phyloP scores from a whole-genome alignment of 2,113 vertebrate species.

The Polypterus senegalus region DNA sequence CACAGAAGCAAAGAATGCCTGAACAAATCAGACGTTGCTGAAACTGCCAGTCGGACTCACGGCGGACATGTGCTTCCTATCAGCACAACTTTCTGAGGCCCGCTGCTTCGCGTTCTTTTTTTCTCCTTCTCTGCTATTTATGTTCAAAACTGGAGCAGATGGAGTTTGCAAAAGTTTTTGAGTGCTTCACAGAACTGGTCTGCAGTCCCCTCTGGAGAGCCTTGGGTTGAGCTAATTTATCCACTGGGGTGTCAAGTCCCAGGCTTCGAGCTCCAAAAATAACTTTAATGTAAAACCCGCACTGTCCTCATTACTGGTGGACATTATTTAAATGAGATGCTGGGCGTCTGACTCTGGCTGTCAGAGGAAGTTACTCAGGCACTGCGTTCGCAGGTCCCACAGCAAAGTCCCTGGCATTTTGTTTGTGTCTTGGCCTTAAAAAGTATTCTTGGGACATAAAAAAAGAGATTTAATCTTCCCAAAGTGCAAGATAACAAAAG shows the following conservation, averaged over 20 bases:
- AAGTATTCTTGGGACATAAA: too few relatives aligned
- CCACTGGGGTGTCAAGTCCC: neutral
- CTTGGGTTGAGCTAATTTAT: conserved; percentile 1
- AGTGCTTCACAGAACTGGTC: neutral
- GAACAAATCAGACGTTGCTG: neutral
- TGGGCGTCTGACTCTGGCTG: too few relatives aligned
- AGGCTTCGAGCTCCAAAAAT: too few relatives aligned
- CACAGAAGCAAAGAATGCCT: neutral
- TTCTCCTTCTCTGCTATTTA: neutral
- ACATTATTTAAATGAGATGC: too few relatives aligned
- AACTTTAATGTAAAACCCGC: too few relatives aligned
- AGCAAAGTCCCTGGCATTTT: too few relatives aligned
- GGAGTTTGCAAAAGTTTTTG: neutral
- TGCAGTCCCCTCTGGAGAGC: neutral
- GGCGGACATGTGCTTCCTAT: neutral
- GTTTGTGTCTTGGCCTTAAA: too few relatives aligned
- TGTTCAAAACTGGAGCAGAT: neutral
- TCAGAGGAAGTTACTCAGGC: too few relatives aligned
- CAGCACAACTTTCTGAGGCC: neutral
- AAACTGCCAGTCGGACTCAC: neutral
- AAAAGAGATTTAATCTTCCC: too few relatives aligned
- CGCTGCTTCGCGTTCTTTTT: neutral
- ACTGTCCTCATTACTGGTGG: too few relatives aligned
- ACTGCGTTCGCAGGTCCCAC: too few relatives aligned
- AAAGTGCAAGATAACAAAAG: too few relatives aligned